Conservation (phyloP, 2,797 vertebrate species). For the Tinamus major region DNA sequence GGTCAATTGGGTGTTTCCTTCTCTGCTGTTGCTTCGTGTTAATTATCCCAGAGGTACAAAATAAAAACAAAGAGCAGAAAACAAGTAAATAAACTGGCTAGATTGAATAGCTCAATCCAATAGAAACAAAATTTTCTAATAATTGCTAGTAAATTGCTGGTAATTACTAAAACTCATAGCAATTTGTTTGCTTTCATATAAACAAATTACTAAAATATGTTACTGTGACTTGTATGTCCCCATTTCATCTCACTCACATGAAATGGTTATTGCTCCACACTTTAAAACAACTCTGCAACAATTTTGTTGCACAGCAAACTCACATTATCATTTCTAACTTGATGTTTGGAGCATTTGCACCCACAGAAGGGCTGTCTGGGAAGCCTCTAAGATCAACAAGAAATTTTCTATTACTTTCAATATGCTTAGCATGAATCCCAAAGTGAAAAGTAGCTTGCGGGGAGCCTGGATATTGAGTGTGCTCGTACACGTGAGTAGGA, state of each 20-base stretch:
- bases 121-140: background rate
- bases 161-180: slow-evolving; percentile 25
- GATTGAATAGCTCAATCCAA: background rate
- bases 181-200: slow-evolving; percentile 26
- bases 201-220: slow-evolving; percentile 63
- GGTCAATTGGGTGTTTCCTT: background rate
- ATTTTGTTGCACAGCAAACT: background rate
- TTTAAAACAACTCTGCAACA: slow-evolving; percentile 40
- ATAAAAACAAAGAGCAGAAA: background rate
- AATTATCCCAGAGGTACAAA: background rate
- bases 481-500: slow-evolving; percentile 35
- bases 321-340: slow-evolving; percentile 13
- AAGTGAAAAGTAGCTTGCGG: slow-evolving; percentile 5
- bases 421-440: slow-evolving; percentile 48
- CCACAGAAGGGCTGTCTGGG: slow-evolving; percentile 57
- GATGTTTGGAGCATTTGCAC: slow-evolving; percentile 40
- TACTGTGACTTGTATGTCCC: slow-evolving; percentile 53
- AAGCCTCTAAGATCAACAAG: slow-evolving; percentile 3
- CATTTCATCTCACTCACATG: slow-evolving; percentile 24
- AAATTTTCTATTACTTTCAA: slow-evolving; percentile 37
- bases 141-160: slow-evolving; percentile 40
- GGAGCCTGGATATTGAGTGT: slow-evolving; percentile 24
- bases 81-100: background rate
- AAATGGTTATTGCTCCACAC: slow-evolving; percentile 3
- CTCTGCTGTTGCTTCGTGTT: background rate